Evolutionary conservation across 2,888 invertebrate genomes (phyloP).

Genomic region (Plemyria rubiginata): DNA sequence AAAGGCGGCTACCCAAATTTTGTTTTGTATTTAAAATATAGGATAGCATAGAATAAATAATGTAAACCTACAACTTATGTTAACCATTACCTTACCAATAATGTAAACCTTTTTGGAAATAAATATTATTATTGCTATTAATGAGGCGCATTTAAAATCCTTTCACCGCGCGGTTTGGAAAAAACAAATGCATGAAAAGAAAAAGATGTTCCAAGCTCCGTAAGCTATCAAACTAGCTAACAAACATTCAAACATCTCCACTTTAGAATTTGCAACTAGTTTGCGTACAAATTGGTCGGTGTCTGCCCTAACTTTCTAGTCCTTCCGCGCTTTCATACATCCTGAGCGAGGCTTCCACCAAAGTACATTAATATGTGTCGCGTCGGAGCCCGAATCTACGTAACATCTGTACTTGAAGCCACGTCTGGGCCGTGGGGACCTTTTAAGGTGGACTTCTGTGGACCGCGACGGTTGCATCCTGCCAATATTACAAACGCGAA

Average conservation of each 20-base stretch:
- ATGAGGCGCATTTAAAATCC: too few species aligned
- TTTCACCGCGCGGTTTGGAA: too few species aligned
- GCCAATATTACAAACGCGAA: too few species aligned
- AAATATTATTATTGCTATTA: too few species aligned
- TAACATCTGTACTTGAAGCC: constrained; percentile 54
- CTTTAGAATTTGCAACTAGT: background rate
- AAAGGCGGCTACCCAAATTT: too few species aligned
- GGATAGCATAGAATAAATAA: too few species aligned
- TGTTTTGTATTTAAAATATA: too few species aligned
- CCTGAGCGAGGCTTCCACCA: constrained; percentile 34
- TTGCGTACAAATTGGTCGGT: background rate
- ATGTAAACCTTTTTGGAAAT: too few species aligned
- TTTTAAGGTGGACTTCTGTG: constrained; percentile 20
- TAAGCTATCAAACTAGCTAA: background rate
- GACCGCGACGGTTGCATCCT: background rate
- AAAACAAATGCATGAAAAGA: too few species aligned
- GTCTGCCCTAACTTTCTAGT: background rate
- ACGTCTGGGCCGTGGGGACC: constrained; percentile 42
- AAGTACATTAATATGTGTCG: constrained; percentile 60
- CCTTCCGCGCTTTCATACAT: constrained; percentile 1
- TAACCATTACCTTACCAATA: too few species aligned
- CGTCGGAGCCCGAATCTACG: constrained; percentile 49
- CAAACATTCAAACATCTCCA: background rate
- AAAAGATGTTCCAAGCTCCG: background rate
- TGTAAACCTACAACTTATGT: too few species aligned